Conservation (phyloP, 2,113 vertebrate genomes). For the Uropsilus gracilis region DNA sequence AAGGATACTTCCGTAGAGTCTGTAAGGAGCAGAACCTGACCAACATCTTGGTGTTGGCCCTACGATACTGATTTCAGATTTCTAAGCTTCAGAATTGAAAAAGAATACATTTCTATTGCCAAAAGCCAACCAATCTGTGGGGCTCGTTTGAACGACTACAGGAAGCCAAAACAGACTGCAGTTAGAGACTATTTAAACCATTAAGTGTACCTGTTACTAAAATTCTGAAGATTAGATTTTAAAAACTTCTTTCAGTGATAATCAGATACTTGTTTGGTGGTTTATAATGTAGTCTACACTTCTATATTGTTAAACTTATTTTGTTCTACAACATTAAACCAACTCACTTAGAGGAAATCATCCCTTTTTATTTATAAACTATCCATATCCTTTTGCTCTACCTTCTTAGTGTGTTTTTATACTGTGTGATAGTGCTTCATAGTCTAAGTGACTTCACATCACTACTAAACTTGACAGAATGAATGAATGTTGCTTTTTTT, state of each 20-base stretch:
- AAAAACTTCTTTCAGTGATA: background rate
- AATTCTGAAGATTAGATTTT: background rate
- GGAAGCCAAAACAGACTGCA: background rate
- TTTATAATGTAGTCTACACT: too few species aligned
- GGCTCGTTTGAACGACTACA: background rate
- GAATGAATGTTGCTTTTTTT: background rate
- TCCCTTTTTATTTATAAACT: background rate
- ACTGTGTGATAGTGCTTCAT: background rate
- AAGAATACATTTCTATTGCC: background rate
- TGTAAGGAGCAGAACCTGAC: background rate
- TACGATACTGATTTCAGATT: background rate
- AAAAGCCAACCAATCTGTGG: background rate
- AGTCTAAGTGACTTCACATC: background rate
- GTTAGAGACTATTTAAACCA: background rate
- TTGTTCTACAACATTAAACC: too few species aligned
- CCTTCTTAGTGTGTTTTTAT: background rate
- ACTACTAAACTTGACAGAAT: background rate
- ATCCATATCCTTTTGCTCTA: background rate
- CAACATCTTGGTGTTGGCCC: background rate
- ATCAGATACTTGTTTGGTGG: too few species aligned
- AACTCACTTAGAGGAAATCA: background rate
- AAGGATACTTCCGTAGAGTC: background rate
- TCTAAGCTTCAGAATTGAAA: background rate
- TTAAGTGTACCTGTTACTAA: background rate
- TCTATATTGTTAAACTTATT: too few species aligned